These are phyloP conservation scores for Myotis davidii DNA, from an alignment of 2,113 vertebrate species.

Conservation along the genomic window DNA sequence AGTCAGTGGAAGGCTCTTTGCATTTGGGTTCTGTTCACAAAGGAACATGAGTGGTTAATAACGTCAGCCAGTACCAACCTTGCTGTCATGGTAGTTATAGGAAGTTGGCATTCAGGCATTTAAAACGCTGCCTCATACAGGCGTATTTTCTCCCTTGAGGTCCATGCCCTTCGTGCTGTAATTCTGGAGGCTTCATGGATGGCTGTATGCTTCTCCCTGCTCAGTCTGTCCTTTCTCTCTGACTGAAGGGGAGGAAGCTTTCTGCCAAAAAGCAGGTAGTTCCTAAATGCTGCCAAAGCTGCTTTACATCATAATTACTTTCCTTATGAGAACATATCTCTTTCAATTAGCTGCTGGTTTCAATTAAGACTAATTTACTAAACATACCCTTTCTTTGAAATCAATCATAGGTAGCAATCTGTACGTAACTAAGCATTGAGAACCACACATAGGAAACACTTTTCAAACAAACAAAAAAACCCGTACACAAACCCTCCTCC, in stretches of 20 bases:
- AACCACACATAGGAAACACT: not conserved
- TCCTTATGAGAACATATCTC: constrained; percentile 10
- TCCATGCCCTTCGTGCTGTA: not conserved
- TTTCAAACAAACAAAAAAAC: not conserved
- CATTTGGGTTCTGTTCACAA: not conserved
- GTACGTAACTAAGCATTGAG: not conserved
- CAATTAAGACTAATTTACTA: not conserved
- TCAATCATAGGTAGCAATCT: not conserved
- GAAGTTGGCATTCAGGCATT: not conserved
- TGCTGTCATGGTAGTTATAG: not conserved
- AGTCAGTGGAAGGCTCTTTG: not conserved
- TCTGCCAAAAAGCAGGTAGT: not conserved
- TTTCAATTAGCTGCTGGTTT: constrained; percentile 22
- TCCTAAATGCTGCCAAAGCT: not conserved
- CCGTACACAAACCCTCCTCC: no score
- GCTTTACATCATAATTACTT: not conserved
- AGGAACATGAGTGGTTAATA: not conserved
- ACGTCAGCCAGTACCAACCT: not conserved
- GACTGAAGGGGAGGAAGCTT: not conserved
- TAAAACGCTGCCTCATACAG: not conserved
- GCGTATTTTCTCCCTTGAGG: not conserved
- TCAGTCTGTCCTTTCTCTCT: not conserved
- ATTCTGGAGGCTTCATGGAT: not conserved
- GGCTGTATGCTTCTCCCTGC: not conserved
- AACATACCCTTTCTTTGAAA: constrained; percentile 1